phyloP scores from a whole-genome alignment of 2,888 invertebrate species.

The Hirtodrosophila alboralis region DNA sequence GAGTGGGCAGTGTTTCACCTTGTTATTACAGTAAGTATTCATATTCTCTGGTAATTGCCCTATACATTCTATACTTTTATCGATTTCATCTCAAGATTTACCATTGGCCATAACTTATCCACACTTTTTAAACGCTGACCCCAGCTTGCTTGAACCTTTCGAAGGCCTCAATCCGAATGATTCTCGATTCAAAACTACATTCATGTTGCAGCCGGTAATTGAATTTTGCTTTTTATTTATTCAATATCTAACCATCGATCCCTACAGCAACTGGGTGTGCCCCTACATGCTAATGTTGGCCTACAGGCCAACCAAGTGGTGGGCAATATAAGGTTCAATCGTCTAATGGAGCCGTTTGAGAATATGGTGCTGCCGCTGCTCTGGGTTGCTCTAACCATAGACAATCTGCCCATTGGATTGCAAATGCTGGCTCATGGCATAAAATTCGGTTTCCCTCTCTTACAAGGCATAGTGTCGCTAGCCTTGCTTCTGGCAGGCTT shows the following conservation, averaged over 20 bases:
- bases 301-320: conserved; percentile 91
- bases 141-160: conserved; percentile 85
- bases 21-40: conserved; percentile 88
- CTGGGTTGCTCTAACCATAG: conserved; percentile 87
- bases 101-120: conserved; percentile 91
- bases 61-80: too few species aligned
- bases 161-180: conserved; percentile 87
- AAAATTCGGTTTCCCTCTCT: conserved; percentile 85
- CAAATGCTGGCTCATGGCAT: conserved; percentile 84
- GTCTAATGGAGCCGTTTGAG: conserved; percentile 87
- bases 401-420: conserved; percentile 84
- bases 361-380: conserved; percentile 88
- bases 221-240: neutral
- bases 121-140: conserved; percentile 89
- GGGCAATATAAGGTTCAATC: conserved; percentile 86
- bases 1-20: conserved; percentile 88
- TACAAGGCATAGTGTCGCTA: conserved; percentile 85
- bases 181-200: conserved; percentile 84
- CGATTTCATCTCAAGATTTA: conserved; percentile 85
- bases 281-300: conserved; percentile 87
- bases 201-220: conserved; percentile 89
- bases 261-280: conserved; percentile 87
- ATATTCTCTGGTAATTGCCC: neutral
- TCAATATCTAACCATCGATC: conserved; percentile 1
- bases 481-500: conserved; percentile 85